Evolutionary conservation across 2,113 vertebrate species (phyloP), one percentile per base, ranked within the genome.

Genomic region (Microtus montanus): DNA sequence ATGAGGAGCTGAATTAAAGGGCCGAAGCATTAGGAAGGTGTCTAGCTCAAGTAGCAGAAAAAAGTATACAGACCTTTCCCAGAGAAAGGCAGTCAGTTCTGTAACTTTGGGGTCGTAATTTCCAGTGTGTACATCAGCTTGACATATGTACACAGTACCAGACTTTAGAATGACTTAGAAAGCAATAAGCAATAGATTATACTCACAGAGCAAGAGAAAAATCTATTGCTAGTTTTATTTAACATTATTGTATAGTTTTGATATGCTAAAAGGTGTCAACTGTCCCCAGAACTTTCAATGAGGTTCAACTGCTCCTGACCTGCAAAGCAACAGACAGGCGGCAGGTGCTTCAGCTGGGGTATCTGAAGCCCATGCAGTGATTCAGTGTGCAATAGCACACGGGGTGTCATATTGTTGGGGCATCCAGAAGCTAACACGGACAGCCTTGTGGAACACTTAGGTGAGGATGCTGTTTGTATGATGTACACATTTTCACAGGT

Each of bases 251-350:
- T 91, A 61, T 66, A 47, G 89, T 73, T 44, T 24, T 77, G 78
- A 54, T 33, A 15, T 80, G 68, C 63, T 22, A 24, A 61, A 87
- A 79, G 73, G 30, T n/a, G 9, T 52, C 90, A 93, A 52, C 44
- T 89, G 58, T 35, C 71, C 52, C 44, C 24, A 66, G 78, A 93
- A 71, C 74, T 82, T 82, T 86, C 24, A 22, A 2, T 93, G 44
- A 91, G n/a, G 33, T 64, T 61, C 49, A 94, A 66, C 79, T 91
- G 22, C 66, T 92, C 80, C 85, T 93, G 63, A 87, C 71, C 92
- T 58, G 73, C 47, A 82, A 95, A 92, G 75, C 63, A 89, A 64
- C 74, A 68, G 71, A 68, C 52, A 68, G 38, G 38, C 77, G 71
- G 68, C 30, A 78, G 49, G 6, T 87, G 82, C 49, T 74, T 44